Percentiles rank a stretch among this genome's conserved stretches.
Conservation (phyloP, 2,113 vertebrate species). For the Mus spicilegus region DNA sequence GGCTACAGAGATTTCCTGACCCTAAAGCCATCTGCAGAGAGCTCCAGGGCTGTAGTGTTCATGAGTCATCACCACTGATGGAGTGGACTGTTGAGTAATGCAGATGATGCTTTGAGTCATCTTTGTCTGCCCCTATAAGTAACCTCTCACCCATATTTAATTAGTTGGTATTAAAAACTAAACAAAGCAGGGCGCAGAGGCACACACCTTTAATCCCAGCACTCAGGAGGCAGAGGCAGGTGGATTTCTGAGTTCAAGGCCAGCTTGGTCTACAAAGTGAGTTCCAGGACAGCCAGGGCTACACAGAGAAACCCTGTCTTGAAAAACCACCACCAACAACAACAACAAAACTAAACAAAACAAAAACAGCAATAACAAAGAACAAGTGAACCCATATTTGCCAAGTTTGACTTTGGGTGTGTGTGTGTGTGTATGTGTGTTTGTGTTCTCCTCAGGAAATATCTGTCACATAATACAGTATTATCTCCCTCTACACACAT, state of each 20-base stretch:
- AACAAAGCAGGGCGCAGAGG: background rate
- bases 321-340: too few relatives aligned
- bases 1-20: background rate
- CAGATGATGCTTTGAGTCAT: background rate
- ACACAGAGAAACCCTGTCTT: too few relatives aligned
- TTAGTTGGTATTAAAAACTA: background rate
- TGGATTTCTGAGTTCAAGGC: too few relatives aligned
- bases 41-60: background rate
- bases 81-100: background rate
- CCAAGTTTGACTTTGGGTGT: background rate
- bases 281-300: too few relatives aligned
- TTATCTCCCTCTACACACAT: background rate
- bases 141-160: background rate
- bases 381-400: background rate
- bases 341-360: background rate
- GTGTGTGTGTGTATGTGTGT: background rate
- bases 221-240: too few relatives aligned
- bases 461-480: background rate
- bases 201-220: too few relatives aligned
- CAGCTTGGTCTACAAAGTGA: too few relatives aligned
- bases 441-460: background rate
- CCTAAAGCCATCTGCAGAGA: background rate
- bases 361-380: background rate
- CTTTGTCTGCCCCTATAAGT: background rate
- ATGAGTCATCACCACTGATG: background rate